Base-by-base conservation (phyloP, 2,113 vertebrate species). In the Tyto alba region DNA sequence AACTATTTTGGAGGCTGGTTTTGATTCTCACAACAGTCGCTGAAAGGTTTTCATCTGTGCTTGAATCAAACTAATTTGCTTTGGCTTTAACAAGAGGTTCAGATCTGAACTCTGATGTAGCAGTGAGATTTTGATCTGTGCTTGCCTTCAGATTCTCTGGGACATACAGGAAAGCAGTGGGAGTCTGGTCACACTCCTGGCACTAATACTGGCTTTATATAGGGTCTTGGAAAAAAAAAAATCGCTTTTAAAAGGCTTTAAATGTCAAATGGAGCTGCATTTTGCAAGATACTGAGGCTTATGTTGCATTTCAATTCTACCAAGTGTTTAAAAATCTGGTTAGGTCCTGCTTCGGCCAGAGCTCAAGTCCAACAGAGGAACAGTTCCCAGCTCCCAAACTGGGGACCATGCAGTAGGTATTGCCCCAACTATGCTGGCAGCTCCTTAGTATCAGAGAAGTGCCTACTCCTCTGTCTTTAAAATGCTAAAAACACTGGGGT, bases 21-120 rank as follows among this genome's bases (percentile, higher is more conserved):
- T 50, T 66, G 47, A 52, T 67, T 89, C 73, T 80, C 34, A 41
- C 32, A 74, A 32, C 47, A 87, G 64, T 13, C 84, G 59, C n/a
- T 11, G 16, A 66, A 89, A 81, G 40, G 56, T 59, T 89, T 95
- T 67, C 22, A 84, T 86, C 57, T 74, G 47, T 45, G 29, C 59
- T 41, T 81, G 20, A 95, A 95, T 50, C 55, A 75, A 81, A 90
- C 78, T 47, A 6, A 52, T 86, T 74, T 90, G 64, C 43, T 67
- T 71, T 81, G 80, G 67, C 56, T 93, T 71, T 86, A 73, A 41
- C 18, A 73, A 66, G 52, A 81, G 69, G 26, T 63, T 95, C 84
- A 55, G 73, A 59, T 43, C 47, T 67, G 72, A 89, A 78, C 38
- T 55, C 41, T 2, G 12, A 60, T 38, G 30, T 29, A 67, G 41